phyloP scores from a whole-genome alignment of 2,113 vertebrate genomes.

The Proteles cristata region DNA sequence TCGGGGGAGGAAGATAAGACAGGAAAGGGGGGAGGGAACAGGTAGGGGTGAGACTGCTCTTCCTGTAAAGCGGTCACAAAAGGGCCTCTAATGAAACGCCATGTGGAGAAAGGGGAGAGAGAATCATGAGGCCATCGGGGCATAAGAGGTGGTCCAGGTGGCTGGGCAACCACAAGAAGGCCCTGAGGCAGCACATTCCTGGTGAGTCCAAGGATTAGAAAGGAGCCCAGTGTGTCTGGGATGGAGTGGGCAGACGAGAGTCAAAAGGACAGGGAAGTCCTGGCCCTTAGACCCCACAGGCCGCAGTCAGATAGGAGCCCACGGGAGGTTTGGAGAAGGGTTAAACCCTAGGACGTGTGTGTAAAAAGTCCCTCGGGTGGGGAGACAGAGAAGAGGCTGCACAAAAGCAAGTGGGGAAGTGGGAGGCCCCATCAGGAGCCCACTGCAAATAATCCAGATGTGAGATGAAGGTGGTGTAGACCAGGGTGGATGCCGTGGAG shows the following conservation, averaged over 20 bases:
- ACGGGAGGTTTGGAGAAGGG: neutral
- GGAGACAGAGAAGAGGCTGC: rapidly evolving
- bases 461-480: rapidly evolving
- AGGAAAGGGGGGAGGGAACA: neutral
- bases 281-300: neutral
- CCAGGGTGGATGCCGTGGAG: neutral
- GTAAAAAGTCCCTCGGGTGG: neutral
- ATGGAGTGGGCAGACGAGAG: neutral
- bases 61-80: neutral
- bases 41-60: neutral
- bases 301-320: neutral
- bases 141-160: neutral
- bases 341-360: neutral
- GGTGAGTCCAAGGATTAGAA: neutral
- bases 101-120: neutral
- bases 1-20: neutral
- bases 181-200: neutral
- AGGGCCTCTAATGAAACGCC: neutral
- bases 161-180: neutral
- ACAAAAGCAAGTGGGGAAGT: neutral
- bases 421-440: neutral
- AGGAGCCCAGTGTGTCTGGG: neutral
- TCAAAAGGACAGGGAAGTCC: rapidly evolving
- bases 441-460: rapidly evolving
- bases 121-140: neutral